Evolutionary conservation across 2,888 invertebrate genomes (phyloP).

Genomic region (Ferrisia virgata): DNA sequence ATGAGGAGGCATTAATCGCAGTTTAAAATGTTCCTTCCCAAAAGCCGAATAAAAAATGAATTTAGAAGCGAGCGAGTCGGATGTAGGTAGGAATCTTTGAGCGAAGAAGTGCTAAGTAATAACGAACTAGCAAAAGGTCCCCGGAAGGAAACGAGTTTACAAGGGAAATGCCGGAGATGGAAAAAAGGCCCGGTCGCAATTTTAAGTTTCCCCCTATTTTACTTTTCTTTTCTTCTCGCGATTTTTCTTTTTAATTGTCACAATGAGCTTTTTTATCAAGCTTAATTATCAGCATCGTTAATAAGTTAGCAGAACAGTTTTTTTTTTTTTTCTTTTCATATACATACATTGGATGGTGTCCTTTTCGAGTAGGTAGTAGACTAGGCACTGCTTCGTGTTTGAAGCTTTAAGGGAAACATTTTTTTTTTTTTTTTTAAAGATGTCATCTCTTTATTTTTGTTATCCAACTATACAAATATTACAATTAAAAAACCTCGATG

Average conservation of each 20-base stretch:
- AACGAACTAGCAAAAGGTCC: conserved; percentile 44
- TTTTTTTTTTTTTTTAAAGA: neutral
- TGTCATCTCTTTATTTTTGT: neutral
- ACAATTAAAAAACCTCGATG: neutral
- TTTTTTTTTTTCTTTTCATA: too few species aligned
- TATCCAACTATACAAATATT: neutral
- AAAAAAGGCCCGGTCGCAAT: conserved; percentile 44
- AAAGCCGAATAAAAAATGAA: conserved; percentile 39
- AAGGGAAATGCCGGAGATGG: conserved; percentile 46
- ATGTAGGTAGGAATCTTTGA: conserved; percentile 44
- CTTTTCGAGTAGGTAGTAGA: neutral
- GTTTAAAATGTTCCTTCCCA: conserved; percentile 45
- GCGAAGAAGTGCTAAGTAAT: conserved; percentile 46
- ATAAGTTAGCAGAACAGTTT: neutral
- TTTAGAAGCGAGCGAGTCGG: conserved; percentile 41
- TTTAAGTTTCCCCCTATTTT: conserved; percentile 42
- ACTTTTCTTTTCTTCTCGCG: conserved; percentile 38
- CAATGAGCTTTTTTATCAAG: conserved; percentile 21
- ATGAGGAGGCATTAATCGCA: conserved; percentile 45
- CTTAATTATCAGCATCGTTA: conserved; percentile 33
- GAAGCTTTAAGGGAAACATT: neutral
- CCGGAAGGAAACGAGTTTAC: conserved; percentile 47
- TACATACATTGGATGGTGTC: neutral
- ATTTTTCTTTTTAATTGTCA: conserved; percentile 39
- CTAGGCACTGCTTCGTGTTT: neutral